A percentile compares a stretch with the other conserved stretches of the same genome.
Conservation (phyloP, 2,888 invertebrate genomes). For the Parasteatoda lunata region DNA sequence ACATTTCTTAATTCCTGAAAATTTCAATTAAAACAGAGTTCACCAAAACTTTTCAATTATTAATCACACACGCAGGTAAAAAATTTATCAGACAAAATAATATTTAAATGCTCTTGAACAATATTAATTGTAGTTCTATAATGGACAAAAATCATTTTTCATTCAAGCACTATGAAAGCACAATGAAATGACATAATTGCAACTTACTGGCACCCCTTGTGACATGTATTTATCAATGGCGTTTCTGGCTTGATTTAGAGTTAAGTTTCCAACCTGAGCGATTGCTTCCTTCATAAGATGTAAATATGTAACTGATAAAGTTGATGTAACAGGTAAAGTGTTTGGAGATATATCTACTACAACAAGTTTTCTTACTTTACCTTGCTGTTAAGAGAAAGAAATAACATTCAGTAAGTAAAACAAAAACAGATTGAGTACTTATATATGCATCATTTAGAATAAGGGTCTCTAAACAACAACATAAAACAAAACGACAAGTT, state of each 20-base stretch:
- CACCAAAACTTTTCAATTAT: no score
- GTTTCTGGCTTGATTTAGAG: slow-evolving; percentile 83
- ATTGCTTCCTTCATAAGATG: slow-evolving; percentile 77
- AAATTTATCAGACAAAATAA: no score
- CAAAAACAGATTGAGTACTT: no score
- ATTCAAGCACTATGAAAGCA: not conserved
- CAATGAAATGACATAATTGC: not conserved
- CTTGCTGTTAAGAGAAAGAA: slow-evolving; percentile 63
- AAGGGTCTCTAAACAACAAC: no score
- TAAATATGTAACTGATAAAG: slow-evolving; percentile 80
- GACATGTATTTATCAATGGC: slow-evolving; percentile 80
- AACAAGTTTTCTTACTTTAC: slow-evolving; percentile 80
- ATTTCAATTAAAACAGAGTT: no score
- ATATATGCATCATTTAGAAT: no score
- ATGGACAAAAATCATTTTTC: no score
- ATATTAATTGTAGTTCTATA: no score
- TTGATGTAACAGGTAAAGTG: slow-evolving; percentile 74
- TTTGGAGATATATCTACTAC: slow-evolving; percentile 84
- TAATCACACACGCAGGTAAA: no score
- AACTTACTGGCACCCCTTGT: slow-evolving; percentile 59
- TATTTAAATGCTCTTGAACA: no score
- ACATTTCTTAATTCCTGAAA: no score
- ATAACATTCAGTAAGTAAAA: not conserved
- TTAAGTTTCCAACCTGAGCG: slow-evolving; percentile 78
- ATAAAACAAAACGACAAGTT: no score